phyloP scores from a whole-genome alignment of 2,113 vertebrate genomes.

The Ophiodon elongatus region DNA sequence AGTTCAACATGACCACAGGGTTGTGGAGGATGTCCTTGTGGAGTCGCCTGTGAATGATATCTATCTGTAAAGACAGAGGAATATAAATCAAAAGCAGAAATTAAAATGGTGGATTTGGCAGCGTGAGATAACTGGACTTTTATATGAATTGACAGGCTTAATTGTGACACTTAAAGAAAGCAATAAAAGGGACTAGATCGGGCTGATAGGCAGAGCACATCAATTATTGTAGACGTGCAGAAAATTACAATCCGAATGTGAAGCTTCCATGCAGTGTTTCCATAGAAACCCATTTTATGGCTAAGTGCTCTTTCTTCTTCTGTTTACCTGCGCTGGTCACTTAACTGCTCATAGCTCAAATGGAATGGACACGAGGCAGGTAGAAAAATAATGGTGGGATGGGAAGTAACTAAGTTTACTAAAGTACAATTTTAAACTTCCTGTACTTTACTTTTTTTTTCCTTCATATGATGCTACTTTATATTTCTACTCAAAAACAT shows the following conservation, averaged over 20 bases:
- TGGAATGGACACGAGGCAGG: conserved; percentile 12
- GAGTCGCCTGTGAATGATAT: conserved; percentile 92
- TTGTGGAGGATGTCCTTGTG: conserved; percentile 96
- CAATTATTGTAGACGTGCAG: conserved; percentile 59
- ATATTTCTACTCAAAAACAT: neutral
- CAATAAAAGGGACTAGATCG: conserved; percentile 11
- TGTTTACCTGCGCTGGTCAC: conserved; percentile 69
- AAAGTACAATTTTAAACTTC: neutral
- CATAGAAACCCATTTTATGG: conserved; percentile 83
- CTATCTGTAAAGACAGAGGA: conserved; percentile 80
- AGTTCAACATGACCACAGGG: conserved; percentile 95
- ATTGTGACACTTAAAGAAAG: conserved; percentile 1
- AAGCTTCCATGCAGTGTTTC: conserved; percentile 80
- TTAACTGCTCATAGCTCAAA: conserved; percentile 63
- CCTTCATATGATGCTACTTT: neutral
- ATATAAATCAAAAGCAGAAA: neutral
- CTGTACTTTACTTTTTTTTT: neutral
- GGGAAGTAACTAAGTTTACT: neutral
- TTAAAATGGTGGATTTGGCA: neutral
- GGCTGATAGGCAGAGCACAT: conserved; percentile 38
- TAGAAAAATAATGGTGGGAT: neutral
- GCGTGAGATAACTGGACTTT: neutral
- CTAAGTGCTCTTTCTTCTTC: conserved; percentile 68
- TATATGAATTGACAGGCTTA: neutral
- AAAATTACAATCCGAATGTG: conserved; percentile 61